Evolutionary conservation across 2,888 invertebrate species (phyloP).

Genomic region (Apamea epomidion): DNA sequence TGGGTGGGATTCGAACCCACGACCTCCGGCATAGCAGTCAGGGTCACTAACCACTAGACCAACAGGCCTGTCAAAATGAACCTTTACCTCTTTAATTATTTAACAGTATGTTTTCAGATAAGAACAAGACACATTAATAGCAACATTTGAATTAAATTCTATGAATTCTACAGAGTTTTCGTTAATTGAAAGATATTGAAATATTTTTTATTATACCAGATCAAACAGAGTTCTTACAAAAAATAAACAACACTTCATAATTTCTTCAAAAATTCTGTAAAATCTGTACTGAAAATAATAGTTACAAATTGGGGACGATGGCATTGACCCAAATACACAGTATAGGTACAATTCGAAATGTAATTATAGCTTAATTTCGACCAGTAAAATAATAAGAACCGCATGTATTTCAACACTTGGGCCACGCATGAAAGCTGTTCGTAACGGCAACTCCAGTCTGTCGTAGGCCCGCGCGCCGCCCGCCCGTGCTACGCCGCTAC

Average conservation of each 20-base stretch:
- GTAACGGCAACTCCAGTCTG: slow-evolving; percentile 56
- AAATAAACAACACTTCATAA: neutral
- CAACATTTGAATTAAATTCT: neutral
- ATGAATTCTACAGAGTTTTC: slow-evolving; percentile 6
- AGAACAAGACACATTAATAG: slow-evolving; percentile 1
- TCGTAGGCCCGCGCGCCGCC: slow-evolving; percentile 57
- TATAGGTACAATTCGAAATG: neutral
- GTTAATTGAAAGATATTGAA: neutral
- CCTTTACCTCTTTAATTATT: neutral
- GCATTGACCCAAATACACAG: slow-evolving; percentile 46
- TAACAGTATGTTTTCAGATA: neutral
- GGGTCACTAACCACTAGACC: too few species aligned
- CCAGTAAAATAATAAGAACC: neutral
- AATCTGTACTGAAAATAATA: slow-evolving; percentile 10
- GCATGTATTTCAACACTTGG: slow-evolving; percentile 29
- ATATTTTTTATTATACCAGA: neutral
- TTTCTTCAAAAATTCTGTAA: neutral
- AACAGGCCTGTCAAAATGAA: too few species aligned
- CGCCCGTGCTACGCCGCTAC: slow-evolving; percentile 67
- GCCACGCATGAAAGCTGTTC: slow-evolving; percentile 44
- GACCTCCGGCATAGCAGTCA: too few species aligned
- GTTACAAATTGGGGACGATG: slow-evolving; percentile 13
- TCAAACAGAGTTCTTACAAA: neutral
- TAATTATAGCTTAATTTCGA: slow-evolving; percentile 11
- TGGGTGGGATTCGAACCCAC: too few species aligned